Evolutionary conservation across 2,113 vertebrate genomes (phyloP), one percentile per base, ranked within the genome.

Genomic region (Cololabis saira): DNA sequence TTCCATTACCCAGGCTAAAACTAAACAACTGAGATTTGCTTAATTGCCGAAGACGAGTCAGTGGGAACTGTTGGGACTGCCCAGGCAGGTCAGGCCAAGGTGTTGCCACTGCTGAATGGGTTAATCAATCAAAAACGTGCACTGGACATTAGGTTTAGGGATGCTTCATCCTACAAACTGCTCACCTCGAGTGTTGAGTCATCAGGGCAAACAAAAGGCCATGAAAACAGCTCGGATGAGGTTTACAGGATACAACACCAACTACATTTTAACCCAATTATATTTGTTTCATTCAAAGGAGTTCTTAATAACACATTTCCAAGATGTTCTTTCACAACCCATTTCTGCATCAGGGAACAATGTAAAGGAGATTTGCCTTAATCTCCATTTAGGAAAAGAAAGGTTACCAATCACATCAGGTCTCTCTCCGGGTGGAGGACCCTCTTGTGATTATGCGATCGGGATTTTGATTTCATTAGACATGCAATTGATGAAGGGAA

Each of bases 401-500:
- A 92, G 90, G 92, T 91, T 92, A 92, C 89, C 87, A 91, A 91
- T 92, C 90, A 85, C 92, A 82, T 87, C 84, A 83, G 89, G 91
- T 90, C 90, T 87, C 82, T 90, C 75, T 89, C 79, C 47, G 75
- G 83, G 87, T 91, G 83, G 88, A 93, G 90, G 88, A 86, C 90
- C 88, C 80, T 83, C 90, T 89, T 91, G 90, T 92, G 92, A 93
- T 93, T 93, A 93, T 91, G 82, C 88, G 87, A 93, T 93, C 82
- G 84, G 79, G 91, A 92, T 91, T 94, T 94, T 93, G 93, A 93
- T 94, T 94, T 94, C 92, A 94, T 94, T 94, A 94, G 92, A 91
- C 92, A 91, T 93, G 92, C 92, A 93, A 93, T 93, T 93, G 93
- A 93, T 92, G 93, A 90, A 85, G 85, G 84, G 93, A 93, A 94